These are phyloP conservation scores for Notarius lentiginosus DNA, from an alignment of 2,113 vertebrate species.

Conservation along the genomic window DNA sequence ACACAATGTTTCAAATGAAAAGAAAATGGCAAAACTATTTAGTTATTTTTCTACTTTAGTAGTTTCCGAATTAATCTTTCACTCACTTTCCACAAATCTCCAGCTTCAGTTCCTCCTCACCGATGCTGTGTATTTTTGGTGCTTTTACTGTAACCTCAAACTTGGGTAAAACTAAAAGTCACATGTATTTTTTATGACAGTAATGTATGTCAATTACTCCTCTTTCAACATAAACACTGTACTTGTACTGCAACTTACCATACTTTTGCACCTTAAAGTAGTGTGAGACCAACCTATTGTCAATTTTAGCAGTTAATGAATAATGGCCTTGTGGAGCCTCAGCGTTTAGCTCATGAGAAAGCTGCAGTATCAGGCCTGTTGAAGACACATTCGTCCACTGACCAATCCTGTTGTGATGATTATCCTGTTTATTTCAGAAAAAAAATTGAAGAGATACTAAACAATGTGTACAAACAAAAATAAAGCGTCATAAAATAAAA, in stretches of 20 bases:
- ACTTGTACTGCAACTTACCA: slow-evolving; percentile 52
- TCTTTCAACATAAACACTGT: not conserved
- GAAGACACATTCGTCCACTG: slow-evolving; percentile 67
- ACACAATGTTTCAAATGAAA: not conserved
- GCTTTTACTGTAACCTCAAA: slow-evolving; percentile 60
- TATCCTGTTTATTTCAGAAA: slow-evolving; percentile 56
- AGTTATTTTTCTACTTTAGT: not conserved
- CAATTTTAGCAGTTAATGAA: slow-evolving; percentile 40
- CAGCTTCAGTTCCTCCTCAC: slow-evolving; percentile 44
- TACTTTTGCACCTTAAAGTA: slow-evolving; percentile 68
- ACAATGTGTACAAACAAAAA: not conserved
- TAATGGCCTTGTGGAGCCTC: slow-evolving; percentile 66
- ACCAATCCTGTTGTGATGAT: slow-evolving; percentile 58
- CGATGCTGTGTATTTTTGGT: slow-evolving; percentile 47
- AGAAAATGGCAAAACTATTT: not conserved
- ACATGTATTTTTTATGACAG: not conserved
- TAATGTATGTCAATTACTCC: not conserved
- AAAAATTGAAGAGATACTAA: not conserved
- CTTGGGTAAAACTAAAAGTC: slow-evolving; percentile 65
- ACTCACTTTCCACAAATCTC: slow-evolving; percentile 68
- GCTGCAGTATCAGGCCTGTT: slow-evolving; percentile 61
- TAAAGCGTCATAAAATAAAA: slow-evolving; percentile 32
- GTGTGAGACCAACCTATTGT: not conserved
- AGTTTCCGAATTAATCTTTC: not conserved
- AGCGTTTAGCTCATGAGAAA: slow-evolving; percentile 63